phyloP scores from a whole-genome alignment of 2,888 invertebrate genomes.

The Cantharis rufa region DNA sequence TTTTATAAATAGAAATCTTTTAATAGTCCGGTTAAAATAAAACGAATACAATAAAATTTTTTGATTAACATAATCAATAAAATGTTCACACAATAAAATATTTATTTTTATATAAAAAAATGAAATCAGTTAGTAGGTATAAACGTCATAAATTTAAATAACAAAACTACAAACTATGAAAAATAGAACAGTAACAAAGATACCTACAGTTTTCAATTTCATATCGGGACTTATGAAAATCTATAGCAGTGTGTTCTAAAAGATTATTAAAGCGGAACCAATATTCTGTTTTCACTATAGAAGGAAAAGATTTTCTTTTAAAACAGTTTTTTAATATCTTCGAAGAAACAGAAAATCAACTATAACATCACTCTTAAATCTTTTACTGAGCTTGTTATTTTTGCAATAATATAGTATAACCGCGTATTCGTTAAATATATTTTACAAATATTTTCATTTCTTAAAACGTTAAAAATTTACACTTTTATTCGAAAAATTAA shows the following conservation, averaged over 20 bases:
- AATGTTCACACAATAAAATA: background rate
- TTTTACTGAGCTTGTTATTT: background rate
- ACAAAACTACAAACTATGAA: background rate
- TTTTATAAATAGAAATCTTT: too few relatives aligned
- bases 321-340: slow-evolving; percentile 41
- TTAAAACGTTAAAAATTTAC: background rate
- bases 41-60: background rate
- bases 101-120: background rate
- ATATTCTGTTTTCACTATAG: slow-evolving; percentile 41
- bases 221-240: slow-evolving; percentile 33
- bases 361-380: background rate
- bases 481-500: background rate
- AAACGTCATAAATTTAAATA: background rate
- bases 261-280: slow-evolving; percentile 42
- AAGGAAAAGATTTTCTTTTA: slow-evolving; percentile 35
- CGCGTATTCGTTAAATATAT: background rate
- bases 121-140: background rate
- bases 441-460: background rate
- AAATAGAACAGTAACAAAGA: background rate
- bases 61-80: background rate
- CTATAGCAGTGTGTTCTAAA: slow-evolving; percentile 38
- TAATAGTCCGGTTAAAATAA: too few relatives aligned
- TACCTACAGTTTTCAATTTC: slow-evolving; percentile 18
- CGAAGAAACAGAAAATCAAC: slow-evolving; percentile 24
- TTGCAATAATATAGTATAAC: background rate